These are phyloP conservation scores for Falcunculus frontatus DNA, from an alignment of 2,113 vertebrate genomes.

Conservation along the genomic window DNA sequence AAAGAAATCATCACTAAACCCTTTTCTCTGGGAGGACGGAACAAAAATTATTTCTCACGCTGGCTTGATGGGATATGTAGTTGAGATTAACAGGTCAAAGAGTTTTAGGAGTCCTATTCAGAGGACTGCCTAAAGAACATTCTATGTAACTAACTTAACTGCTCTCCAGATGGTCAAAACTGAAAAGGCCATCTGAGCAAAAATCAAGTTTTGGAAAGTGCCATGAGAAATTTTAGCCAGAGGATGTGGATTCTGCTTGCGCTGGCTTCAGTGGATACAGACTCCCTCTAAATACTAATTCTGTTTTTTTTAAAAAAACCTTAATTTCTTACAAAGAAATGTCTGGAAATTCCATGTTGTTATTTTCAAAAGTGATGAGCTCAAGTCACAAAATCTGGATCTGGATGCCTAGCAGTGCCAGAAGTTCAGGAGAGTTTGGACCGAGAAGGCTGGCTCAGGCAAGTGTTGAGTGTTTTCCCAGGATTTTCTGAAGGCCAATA, in stretches of 20 bases:
- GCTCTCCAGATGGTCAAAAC: conserved; percentile 52
- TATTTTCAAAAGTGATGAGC: conserved; percentile 35
- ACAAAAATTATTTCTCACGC: conserved; percentile 49
- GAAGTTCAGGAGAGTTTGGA: conserved; percentile 58
- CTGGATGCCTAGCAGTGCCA: not conserved
- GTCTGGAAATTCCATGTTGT: conserved; percentile 37
- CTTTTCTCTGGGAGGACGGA: conserved; percentile 4
- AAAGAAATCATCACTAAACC: conserved; percentile 60
- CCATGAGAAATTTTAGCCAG: conserved; percentile 49
- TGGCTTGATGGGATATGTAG: conserved; percentile 54
- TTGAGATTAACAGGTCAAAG: conserved; percentile 41
- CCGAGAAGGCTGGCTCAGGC: not conserved
- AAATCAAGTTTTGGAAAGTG: conserved; percentile 36
- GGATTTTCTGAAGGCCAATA: conserved; percentile 54
- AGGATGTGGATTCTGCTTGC: conserved; percentile 24
- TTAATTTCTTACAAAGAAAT: not conserved
- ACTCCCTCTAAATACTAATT: not conserved
- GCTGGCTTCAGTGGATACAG: conserved; percentile 27
- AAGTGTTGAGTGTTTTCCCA: conserved; percentile 49
- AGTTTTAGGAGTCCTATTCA: conserved; percentile 19
- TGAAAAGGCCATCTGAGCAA: conserved; percentile 47
- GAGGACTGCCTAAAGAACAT: conserved; percentile 28
- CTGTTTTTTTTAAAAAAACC: not conserved
- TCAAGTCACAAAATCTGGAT: conserved; percentile 51
- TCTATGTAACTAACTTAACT: not conserved